Percentiles rank a stretch among this genome's conserved stretches.
These are phyloP conservation scores for Florisuga fusca DNA, from an alignment of 2,797 vertebrate species.

Conservation along the genomic window DNA sequence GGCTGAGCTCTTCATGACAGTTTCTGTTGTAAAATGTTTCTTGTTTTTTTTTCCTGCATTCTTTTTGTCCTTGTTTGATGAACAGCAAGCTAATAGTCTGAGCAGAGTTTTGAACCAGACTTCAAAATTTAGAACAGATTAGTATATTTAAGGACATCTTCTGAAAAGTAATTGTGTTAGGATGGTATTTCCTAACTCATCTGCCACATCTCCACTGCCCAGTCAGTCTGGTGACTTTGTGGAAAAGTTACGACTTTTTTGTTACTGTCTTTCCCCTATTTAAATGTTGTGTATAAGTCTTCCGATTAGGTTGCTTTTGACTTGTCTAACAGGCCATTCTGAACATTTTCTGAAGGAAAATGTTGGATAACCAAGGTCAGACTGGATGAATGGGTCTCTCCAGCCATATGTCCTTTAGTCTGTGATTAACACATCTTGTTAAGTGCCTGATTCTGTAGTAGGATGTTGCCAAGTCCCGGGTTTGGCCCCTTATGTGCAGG, in stretches of 20 bases:
- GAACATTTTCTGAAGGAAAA: not conserved
- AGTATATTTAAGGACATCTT: not conserved
- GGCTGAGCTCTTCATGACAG: not conserved
- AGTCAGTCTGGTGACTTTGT: not conserved
- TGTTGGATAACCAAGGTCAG: not conserved
- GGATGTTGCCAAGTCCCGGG: not conserved
- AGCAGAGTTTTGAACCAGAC: not conserved
- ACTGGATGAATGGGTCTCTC: not conserved
- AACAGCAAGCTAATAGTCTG: not conserved
- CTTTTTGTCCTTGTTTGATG: not conserved
- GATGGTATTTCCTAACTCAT: not conserved
- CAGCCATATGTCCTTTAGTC: not conserved
- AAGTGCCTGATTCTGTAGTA: not conserved
- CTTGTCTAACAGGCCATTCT: not conserved
- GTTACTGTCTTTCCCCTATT: not conserved
- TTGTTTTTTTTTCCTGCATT: not conserved
- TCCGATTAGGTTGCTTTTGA: not conserved
- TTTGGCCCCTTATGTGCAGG: not conserved
- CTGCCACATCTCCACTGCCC: rapidly evolving
- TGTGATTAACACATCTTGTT: not conserved
- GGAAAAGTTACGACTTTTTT: not conserved
- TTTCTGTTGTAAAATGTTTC: not conserved
- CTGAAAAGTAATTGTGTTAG: not conserved
- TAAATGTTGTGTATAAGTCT: not conserved
- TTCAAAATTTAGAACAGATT: not conserved